Evolutionary conservation across 1,140 invertebrate genomes (phyloP).

Genomic region (Olivierus martensii): DNA sequence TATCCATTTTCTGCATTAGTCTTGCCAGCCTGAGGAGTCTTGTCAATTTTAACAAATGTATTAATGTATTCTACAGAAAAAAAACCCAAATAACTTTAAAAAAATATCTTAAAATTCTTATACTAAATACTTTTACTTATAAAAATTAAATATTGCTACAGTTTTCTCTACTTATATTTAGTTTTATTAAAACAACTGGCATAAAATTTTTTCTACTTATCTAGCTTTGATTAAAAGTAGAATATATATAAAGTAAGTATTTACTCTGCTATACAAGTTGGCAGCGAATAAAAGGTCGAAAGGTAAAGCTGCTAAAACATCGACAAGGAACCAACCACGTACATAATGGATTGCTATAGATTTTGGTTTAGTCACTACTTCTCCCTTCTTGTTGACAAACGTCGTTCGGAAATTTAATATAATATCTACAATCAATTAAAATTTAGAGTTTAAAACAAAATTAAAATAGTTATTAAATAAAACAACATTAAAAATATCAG

Average conservation of each 20-base stretch:
- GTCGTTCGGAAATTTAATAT: conserved; percentile 96
- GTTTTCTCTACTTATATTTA: no score
- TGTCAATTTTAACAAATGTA: conserved; percentile 91
- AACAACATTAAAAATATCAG: background rate
- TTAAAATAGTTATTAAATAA: background rate
- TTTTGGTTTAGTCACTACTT: conserved; percentile 87
- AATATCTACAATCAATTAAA: conserved; percentile 60
- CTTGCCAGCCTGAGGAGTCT: conserved; percentile 77
- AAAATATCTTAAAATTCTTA: no score
- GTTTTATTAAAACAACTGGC: no score
- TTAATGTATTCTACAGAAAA: conserved; percentile 45
- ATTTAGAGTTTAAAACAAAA: no score
- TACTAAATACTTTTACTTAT: no score
- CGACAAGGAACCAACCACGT: conserved; percentile 88
- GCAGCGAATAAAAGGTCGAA: conserved; percentile 88
- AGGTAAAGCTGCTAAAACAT: conserved; percentile 85
- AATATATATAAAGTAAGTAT: no score
- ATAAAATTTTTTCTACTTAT: no score
- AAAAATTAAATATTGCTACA: no score
- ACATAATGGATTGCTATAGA: conserved; percentile 75
- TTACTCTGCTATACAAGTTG: conserved; percentile 69
- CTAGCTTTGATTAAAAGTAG: no score
- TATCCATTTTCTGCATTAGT: conserved; percentile 93
- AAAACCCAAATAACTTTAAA: no score
- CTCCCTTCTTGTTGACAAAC: conserved; percentile 95